Evolutionary conservation across 1,140 invertebrate genomes (phyloP).

Genomic region (Onthophagus taurus): DNA sequence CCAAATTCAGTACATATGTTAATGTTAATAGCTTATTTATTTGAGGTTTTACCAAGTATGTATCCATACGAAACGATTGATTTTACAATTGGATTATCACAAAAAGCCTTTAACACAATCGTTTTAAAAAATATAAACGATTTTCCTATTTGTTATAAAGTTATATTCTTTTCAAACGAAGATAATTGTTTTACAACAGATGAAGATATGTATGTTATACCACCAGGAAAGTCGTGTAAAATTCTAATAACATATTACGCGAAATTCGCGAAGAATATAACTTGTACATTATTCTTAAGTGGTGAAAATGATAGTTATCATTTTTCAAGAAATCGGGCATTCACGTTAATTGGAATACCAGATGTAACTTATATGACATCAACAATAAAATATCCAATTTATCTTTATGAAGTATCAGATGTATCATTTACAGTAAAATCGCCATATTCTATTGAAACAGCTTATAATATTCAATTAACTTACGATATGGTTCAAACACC

Average conservation of each 20-base stretch:
- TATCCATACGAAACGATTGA: constrained; percentile 25
- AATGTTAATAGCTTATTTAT: constrained; percentile 36
- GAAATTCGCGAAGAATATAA: constrained; percentile 14
- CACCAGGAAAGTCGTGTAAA: constrained; percentile 16
- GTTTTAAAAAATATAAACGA: constrained; percentile 20
- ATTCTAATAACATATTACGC: constrained; percentile 21
- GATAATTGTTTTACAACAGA: constrained; percentile 23
- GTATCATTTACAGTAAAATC: constrained; percentile 19
- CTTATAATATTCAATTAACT: constrained; percentile 11
- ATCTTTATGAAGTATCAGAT: constrained; percentile 25
- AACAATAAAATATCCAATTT: constrained; percentile 18
- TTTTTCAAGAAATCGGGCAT: constrained; percentile 28
- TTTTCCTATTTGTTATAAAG: constrained; percentile 18
- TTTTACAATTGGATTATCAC: constrained; percentile 22
- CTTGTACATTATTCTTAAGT: constrained; percentile 31
- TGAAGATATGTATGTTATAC: constrained; percentile 12
- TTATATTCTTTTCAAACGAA: constrained; percentile 23
- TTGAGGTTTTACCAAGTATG: constrained; percentile 32
- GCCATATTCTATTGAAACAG: constrained; percentile 18
- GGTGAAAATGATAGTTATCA: constrained; percentile 27
- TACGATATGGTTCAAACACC: background rate
- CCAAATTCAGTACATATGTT: constrained; percentile 36
- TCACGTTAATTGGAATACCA: constrained; percentile 28
- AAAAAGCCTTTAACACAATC: constrained; percentile 12
- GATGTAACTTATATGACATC: constrained; percentile 11